A percentile compares a stretch with the other conserved stretches of the same genome.
Conservation (phyloP, 1,140 invertebrate species). For the Drosophila lacteicornis region DNA sequence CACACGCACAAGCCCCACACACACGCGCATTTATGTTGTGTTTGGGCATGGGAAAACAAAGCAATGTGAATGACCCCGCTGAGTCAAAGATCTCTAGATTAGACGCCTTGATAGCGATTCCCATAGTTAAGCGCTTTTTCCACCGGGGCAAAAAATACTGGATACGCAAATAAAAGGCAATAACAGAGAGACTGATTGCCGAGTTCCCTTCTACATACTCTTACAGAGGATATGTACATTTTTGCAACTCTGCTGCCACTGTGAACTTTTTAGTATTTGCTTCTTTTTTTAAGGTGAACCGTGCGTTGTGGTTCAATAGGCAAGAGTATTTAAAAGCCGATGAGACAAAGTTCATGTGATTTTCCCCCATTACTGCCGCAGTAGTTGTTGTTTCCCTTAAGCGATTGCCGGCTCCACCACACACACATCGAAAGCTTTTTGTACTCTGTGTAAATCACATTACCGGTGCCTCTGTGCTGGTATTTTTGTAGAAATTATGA, state of each 20-base stretch:
- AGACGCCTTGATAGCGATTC: slow-evolving; percentile 25
- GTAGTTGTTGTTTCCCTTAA: slow-evolving; percentile 26
- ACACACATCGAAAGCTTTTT: not conserved
- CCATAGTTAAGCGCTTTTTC: slow-evolving; percentile 39
- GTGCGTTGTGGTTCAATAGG: not conserved
- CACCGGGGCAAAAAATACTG: slow-evolving; percentile 16
- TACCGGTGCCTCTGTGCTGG: slow-evolving; percentile 9
- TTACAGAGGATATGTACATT: not conserved
- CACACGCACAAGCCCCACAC: slow-evolving; percentile 13
- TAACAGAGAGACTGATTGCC: slow-evolving; percentile 15
- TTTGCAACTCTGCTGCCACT: not conserved
- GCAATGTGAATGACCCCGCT: slow-evolving; percentile 67
- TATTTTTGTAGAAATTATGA: slow-evolving; percentile 61
- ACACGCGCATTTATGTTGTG: slow-evolving; percentile 60
- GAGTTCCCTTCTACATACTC: slow-evolving; percentile 6
- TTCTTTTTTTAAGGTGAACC: not conserved
- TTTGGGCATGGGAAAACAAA: slow-evolving; percentile 68
- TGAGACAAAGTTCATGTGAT: not conserved
- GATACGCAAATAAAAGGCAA: slow-evolving; percentile 23
- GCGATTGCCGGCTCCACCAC: slow-evolving; percentile 34
- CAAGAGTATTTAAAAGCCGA: not conserved
- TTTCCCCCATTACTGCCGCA: not conserved
- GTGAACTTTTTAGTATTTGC: not conserved
- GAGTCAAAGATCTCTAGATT: slow-evolving; percentile 62
- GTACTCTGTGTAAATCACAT: slow-evolving; percentile 32